Percentiles rank a stretch among this genome's conserved stretches.
Evolutionary conservation across 1,140 invertebrate species (phyloP).

Genomic region (Olivierus martensii): DNA sequence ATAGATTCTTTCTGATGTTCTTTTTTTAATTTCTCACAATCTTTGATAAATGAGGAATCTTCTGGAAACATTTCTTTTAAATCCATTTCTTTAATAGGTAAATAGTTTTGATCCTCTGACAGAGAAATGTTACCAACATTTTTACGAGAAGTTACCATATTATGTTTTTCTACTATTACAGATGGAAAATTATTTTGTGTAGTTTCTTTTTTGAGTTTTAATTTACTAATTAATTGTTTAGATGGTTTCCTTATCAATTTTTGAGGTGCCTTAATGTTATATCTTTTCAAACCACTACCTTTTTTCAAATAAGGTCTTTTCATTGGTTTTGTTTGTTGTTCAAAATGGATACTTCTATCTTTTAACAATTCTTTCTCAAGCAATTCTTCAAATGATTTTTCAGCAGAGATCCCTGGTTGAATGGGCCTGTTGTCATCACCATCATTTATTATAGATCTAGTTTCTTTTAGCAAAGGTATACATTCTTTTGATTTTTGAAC

Average conservation of each 20-base stretch:
- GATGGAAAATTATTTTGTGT: neutral
- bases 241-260: neutral
- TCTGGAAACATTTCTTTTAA: neutral
- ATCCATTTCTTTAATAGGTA: neutral
- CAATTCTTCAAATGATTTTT: neutral
- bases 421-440: neutral
- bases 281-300: neutral
- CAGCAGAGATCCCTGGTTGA: neutral
- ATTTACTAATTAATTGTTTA: no score
- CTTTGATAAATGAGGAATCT: neutral
- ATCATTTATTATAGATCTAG: neutral
- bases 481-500: neutral
- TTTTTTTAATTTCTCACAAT: neutral
- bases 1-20: neutral
- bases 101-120: neutral
- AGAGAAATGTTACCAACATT: neutral
- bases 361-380: neutral
- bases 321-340: neutral
- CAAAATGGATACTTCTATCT: neutral
- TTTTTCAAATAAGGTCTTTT: conserved; percentile 3
- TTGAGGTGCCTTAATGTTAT: neutral
- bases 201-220: neutral
- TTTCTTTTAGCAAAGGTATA: neutral
- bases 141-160: neutral
- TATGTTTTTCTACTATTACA: neutral